phyloP scores from a whole-genome alignment of 2,113 vertebrate species.

The Mungos mungo region DNA sequence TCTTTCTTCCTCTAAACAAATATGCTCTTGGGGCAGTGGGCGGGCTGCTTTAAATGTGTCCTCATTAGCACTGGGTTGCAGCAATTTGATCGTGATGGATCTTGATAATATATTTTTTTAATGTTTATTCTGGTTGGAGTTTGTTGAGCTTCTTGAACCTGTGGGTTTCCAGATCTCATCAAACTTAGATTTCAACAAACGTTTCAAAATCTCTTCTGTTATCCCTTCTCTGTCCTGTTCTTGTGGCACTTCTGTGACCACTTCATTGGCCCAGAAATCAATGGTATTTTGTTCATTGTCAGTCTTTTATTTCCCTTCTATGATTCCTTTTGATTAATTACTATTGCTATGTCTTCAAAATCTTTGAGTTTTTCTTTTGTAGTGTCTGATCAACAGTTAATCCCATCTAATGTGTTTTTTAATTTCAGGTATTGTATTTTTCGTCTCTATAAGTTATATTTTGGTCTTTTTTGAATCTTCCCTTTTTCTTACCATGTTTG shows the following conservation, averaged over 20 bases:
- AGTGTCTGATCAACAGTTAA: not conserved
- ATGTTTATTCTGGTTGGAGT: not conserved
- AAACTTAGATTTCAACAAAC: not conserved
- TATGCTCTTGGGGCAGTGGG: too few relatives aligned
- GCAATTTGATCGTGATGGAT: too few relatives aligned
- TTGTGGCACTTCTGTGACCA: not conserved
- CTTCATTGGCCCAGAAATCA: not conserved
- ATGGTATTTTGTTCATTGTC: not conserved
- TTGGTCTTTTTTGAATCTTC: not conserved
- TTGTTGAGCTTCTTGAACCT: not conserved
- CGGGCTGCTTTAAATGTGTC: not conserved
- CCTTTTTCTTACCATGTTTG: not conserved
- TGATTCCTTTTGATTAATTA: not conserved
- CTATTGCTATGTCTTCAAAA: not conserved
- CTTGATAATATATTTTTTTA: too few relatives aligned
- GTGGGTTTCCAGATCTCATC: not conserved
- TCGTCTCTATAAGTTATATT: not conserved
- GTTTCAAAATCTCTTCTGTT: not conserved
- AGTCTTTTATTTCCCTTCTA: not conserved
- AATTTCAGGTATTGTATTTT: not conserved
- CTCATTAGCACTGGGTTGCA: not conserved
- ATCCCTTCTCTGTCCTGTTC: not conserved
- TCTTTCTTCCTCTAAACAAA: not conserved
- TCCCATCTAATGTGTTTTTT: not conserved
- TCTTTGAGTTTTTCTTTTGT: not conserved